Percentiles rank a stretch among this genome's conserved stretches.
phyloP scores from a whole-genome alignment of 2,888 invertebrate species.

The Drosophila multiciliata region DNA sequence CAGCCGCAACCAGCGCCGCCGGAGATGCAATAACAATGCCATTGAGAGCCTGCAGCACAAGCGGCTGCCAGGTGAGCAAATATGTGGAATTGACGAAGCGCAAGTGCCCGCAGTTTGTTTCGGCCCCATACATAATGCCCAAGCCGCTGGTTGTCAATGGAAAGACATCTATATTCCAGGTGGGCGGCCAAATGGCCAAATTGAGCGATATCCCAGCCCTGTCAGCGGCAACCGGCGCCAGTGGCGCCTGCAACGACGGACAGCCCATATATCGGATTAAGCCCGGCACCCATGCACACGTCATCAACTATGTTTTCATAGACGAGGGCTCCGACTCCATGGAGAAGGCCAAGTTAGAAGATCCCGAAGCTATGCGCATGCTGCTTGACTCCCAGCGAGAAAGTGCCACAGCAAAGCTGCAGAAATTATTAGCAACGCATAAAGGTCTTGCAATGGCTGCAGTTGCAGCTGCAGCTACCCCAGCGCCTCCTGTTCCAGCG shows the following conservation, averaged over 20 bases:
- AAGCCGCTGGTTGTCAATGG: slow-evolving; percentile 83
- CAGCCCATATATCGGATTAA: slow-evolving; percentile 81
- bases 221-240: slow-evolving; percentile 29
- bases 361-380: slow-evolving; percentile 81
- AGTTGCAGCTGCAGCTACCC: background rate
- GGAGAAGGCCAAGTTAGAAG: slow-evolving; percentile 80
- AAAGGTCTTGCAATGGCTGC: slow-evolving; percentile 21
- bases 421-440: slow-evolving; percentile 77
- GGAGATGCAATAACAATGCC: slow-evolving; percentile 22
- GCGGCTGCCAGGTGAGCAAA: slow-evolving; percentile 65
- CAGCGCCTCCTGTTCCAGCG: background rate
- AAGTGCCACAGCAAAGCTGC: slow-evolving; percentile 81
- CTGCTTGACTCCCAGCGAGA: slow-evolving; percentile 80
- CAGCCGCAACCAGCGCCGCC: background rate
- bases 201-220: slow-evolving; percentile 75
- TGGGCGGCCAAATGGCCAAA: slow-evolving; percentile 77
- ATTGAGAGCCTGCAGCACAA: slow-evolving; percentile 53
- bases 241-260: slow-evolving; percentile 7
- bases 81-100: slow-evolving; percentile 78
- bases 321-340: slow-evolving; percentile 81
- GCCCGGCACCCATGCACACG: slow-evolving; percentile 84
- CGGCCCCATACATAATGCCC: slow-evolving; percentile 73
- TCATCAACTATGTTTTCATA: slow-evolving; percentile 83
- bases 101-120: slow-evolving; percentile 79
- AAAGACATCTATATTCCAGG: slow-evolving; percentile 83